These are phyloP conservation scores for Odontamblyopus rebecca DNA, from an alignment of 2,797 vertebrate genomes.

Conservation along the genomic window DNA sequence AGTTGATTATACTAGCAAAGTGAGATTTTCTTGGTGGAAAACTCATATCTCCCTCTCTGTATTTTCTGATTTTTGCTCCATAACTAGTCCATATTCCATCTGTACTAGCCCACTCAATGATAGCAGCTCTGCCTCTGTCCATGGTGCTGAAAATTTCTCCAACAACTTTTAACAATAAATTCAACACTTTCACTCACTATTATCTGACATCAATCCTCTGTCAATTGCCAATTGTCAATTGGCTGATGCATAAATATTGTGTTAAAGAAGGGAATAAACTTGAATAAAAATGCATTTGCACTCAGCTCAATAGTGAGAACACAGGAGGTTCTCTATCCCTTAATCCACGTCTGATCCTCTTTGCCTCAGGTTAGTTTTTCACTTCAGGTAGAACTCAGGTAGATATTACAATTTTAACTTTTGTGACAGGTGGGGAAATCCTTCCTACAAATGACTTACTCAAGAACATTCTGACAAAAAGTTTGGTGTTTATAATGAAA, in stretches of 20 bases:
- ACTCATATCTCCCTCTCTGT: no score
- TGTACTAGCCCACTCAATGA: no score
- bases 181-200: background rate
- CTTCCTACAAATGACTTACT: background rate
- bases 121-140: background rate
- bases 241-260: background rate
- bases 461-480: background rate
- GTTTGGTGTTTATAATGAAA: no score
- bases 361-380: constrained; percentile 1
- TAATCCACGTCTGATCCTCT: background rate
- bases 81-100: no score
- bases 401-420: background rate
- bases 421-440: background rate
- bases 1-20: no score
- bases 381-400: background rate
- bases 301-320: background rate
- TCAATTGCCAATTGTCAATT: background rate
- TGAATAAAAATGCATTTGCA: background rate
- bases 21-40: no score
- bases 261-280: background rate
- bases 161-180: background rate
- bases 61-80: no score
- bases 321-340: background rate
- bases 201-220: background rate
- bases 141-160: background rate